phyloP scores from a whole-genome alignment of 2,888 invertebrate species.

The Drosophila neutralis region DNA sequence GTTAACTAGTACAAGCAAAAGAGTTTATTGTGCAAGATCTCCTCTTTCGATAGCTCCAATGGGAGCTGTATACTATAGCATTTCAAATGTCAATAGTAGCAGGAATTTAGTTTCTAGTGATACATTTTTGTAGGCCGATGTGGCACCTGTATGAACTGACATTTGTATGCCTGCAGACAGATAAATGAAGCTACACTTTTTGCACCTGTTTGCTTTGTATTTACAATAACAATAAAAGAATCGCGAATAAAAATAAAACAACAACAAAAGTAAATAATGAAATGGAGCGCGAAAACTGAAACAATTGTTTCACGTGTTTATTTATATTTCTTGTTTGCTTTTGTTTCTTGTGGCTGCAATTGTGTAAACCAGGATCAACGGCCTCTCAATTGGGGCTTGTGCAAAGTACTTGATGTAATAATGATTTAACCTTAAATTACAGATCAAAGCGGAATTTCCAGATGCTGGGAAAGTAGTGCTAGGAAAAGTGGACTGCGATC shows the following conservation, averaged over 20 bases:
- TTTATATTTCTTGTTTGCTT: background rate
- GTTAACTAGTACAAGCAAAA: background rate
- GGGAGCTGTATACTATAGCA: background rate
- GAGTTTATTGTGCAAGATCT: background rate
- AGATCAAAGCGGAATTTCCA: slow-evolving; percentile 89
- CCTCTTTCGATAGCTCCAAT: background rate
- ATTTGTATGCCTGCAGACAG: background rate
- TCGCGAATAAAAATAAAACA: background rate
- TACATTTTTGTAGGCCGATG: background rate
- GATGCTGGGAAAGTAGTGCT: slow-evolving; percentile 94
- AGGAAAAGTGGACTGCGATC: slow-evolving; percentile 99
- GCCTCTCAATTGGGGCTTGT: background rate
- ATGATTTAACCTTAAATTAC: slow-evolving; percentile 15
- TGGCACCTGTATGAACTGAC: background rate
- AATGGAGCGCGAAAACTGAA: background rate
- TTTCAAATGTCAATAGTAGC: background rate
- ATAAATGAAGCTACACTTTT: background rate
- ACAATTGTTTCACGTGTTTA: background rate
- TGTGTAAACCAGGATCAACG: background rate
- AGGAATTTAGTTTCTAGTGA: background rate
- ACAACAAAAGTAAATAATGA: background rate
- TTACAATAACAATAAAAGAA: background rate
- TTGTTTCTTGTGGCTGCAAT: background rate
- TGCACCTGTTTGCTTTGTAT: background rate
- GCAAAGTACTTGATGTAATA: background rate